Evolutionary conservation across 2,113 vertebrate genomes (phyloP).

Genomic region (Ursus arctos): DNA sequence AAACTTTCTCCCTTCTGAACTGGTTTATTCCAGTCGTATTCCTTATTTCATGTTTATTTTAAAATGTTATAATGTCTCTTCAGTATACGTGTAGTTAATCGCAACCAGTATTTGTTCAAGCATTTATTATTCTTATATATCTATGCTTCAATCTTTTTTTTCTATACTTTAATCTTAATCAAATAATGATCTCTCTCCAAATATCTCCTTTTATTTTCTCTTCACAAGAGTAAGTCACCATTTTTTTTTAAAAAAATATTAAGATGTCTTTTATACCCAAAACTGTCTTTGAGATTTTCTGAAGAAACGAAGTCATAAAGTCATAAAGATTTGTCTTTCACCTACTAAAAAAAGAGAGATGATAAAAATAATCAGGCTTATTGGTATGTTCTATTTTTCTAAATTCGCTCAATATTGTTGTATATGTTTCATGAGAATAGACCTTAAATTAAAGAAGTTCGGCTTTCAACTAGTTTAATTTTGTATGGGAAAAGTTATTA

Average conservation of each 20-base stretch:
- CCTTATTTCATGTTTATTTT: background rate
- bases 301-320: background rate
- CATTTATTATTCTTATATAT: background rate
- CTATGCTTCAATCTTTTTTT: background rate
- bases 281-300: background rate
- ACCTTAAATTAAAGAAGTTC: background rate
- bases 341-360: background rate
- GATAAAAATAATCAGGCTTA: background rate
- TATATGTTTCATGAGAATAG: background rate
- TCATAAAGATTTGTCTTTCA: background rate
- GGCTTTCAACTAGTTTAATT: background rate
- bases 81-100: background rate
- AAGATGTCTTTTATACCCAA: background rate
- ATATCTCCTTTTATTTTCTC: background rate
- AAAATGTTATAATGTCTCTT: background rate
- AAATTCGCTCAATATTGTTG: background rate
- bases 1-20: background rate
- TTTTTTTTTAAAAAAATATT: background rate
- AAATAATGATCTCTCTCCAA: background rate
- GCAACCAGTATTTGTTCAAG: background rate
- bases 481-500: background rate
- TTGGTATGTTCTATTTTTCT: background rate
- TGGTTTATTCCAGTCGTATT: background rate
- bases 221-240: background rate
- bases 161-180: background rate